Percentiles rank a stretch among this genome's conserved stretches.
Conservation (phyloP, 2,113 vertebrate species). For the Thalassoma bifasciatum region DNA sequence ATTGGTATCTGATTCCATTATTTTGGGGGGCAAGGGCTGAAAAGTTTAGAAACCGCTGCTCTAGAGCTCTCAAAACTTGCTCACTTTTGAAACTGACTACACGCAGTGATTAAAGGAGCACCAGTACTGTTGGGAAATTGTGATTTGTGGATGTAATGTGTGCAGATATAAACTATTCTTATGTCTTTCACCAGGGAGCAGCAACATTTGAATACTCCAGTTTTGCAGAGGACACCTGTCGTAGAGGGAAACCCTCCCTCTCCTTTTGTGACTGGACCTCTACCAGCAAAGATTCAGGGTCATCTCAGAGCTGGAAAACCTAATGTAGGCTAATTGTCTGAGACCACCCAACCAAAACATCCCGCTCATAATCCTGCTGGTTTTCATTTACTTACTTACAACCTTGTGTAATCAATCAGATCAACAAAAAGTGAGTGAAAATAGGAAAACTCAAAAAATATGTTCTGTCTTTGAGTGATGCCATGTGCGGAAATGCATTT, state of each 20-base stretch:
- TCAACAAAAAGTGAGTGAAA: conserved; percentile 65
- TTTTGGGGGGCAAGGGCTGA: too few species aligned
- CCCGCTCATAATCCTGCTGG: conserved; percentile 85
- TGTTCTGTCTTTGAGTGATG: conserved; percentile 83
- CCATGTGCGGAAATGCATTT: conserved; percentile 85
- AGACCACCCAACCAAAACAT: conserved; percentile 85
- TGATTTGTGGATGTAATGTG: too few species aligned
- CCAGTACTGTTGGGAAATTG: too few species aligned
- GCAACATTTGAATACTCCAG: conserved; percentile 92
- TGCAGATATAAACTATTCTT: neutral
- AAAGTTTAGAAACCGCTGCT: too few species aligned
- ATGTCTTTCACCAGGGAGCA: conserved; percentile 85
- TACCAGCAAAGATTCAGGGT: conserved; percentile 82
- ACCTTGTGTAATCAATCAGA: conserved; percentile 77
- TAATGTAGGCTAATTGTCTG: conserved; percentile 82
- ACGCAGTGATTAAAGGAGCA: too few species aligned
- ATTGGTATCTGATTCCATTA: too few species aligned
- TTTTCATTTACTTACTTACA: conserved; percentile 81
- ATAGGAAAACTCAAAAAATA: conserved; percentile 70
- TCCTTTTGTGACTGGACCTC: conserved; percentile 86
- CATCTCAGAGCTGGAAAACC: conserved; percentile 85
- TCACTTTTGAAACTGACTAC: too few species aligned
- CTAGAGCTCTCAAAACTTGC: too few species aligned
- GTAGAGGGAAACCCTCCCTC: conserved; percentile 73
- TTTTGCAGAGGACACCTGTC: conserved; percentile 80